These are phyloP conservation scores for Collichthys lucidus DNA, from an alignment of 2,113 vertebrate genomes.

Conservation along the genomic window DNA sequence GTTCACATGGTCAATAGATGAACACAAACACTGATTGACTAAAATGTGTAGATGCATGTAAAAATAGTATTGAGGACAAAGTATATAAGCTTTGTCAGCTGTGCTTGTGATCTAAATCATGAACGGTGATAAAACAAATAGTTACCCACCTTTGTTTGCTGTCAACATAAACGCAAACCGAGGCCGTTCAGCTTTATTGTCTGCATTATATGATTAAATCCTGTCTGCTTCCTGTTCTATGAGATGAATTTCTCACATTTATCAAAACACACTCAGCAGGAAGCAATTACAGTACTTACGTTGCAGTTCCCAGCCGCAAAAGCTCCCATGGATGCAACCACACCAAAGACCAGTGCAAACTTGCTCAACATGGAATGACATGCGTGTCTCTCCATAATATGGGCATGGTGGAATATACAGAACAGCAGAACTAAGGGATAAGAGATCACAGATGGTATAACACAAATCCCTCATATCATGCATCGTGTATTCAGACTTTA, in stretches of 20 bases:
- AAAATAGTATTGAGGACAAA: background rate
- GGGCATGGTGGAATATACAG: conserved; percentile 83
- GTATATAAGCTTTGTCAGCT: background rate
- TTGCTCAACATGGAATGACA: conserved; percentile 75
- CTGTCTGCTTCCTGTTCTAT: background rate
- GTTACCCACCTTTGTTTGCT: conserved; percentile 47
- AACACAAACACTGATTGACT: too few relatives aligned
- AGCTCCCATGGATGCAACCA: conserved; percentile 73
- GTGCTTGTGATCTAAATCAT: conserved; percentile 12
- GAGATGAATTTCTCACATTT: background rate
- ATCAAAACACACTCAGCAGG: background rate
- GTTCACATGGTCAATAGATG: background rate
- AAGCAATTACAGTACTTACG: conserved; percentile 69
- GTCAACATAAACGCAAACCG: conserved; percentile 15
- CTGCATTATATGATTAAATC: background rate
- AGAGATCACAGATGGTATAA: conserved; percentile 8
- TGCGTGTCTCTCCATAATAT: conserved; percentile 78
- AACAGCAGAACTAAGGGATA: conserved; percentile 82
- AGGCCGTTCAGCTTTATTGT: conserved; percentile 15
- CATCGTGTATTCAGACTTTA: background rate
- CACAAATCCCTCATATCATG: background rate
- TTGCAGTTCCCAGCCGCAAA: conserved; percentile 86
- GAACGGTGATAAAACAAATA: conserved; percentile 25
- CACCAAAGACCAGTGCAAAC: conserved; percentile 74
- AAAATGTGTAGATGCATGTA: background rate